phyloP scores from a whole-genome alignment of 1,140 invertebrate species.

The Cheumatopsyche charites region DNA sequence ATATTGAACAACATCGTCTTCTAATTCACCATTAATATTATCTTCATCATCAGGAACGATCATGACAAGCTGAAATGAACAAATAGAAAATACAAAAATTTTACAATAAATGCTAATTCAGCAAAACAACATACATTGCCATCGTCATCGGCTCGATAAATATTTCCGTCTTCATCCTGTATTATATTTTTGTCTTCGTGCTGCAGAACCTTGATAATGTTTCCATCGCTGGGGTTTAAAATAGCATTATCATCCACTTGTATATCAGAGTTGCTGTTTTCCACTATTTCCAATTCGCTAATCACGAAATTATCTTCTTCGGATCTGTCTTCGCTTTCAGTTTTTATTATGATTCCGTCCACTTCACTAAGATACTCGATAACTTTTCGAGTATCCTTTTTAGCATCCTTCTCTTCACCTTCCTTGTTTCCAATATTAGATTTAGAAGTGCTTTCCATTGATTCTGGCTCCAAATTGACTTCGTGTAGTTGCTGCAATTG shows the following conservation, averaged over 20 bases:
- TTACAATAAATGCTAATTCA: slow-evolving; percentile 7
- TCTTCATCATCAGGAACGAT: slow-evolving; percentile 29
- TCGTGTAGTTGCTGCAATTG: slow-evolving; percentile 24
- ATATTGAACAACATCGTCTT: slow-evolving; percentile 51
- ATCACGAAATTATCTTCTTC: slow-evolving; percentile 35
- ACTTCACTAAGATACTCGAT: slow-evolving; percentile 29
- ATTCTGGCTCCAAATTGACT: neutral
- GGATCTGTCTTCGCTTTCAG: neutral
- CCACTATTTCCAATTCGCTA: slow-evolving; percentile 42
- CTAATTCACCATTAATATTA: slow-evolving; percentile 31
- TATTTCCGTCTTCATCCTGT: slow-evolving; percentile 50
- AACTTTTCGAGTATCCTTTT: neutral
- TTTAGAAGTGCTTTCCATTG: neutral
- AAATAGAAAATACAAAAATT: neutral
- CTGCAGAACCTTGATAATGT: slow-evolving; percentile 40
- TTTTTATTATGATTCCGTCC: slow-evolving; percentile 28
- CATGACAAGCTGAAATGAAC: slow-evolving; percentile 32
- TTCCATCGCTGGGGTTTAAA: slow-evolving; percentile 41
- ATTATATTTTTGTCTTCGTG: slow-evolving; percentile 46
- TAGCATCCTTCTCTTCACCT: neutral
- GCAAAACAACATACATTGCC: slow-evolving; percentile 41
- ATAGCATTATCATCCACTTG: slow-evolving; percentile 42
- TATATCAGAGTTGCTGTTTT: slow-evolving; percentile 31
- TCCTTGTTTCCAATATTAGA: too few relatives aligned
- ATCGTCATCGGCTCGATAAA: slow-evolving; percentile 44